Percentiles rank a stretch among this genome's conserved stretches.
Evolutionary conservation across 2,888 invertebrate species (phyloP).

Genomic region (Acleris literana): DNA sequence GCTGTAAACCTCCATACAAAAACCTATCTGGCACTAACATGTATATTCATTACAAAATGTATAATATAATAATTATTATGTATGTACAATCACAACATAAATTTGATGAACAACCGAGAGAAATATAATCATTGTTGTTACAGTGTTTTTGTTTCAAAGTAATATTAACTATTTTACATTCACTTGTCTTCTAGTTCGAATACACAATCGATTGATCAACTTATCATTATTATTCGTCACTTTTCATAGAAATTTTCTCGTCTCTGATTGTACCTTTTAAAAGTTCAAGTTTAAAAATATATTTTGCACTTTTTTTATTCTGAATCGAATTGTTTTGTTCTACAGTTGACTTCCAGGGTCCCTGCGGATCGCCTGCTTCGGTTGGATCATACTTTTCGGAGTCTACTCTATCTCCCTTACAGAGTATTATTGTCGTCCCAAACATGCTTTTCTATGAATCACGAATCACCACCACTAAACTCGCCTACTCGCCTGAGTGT

Average conservation of each 20-base stretch:
- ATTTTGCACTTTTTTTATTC: constrained; percentile 41
- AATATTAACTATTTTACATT: constrained; percentile 58
- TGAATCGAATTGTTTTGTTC: constrained; percentile 23
- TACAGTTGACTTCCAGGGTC: neutral
- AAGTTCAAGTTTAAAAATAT: constrained; percentile 39
- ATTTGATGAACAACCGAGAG: constrained; percentile 81
- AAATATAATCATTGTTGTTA: constrained; percentile 70
- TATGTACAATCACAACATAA: constrained; percentile 83
- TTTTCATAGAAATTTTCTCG: constrained; percentile 18
- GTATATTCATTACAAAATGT: constrained; percentile 82
- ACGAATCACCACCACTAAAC: constrained; percentile 23
- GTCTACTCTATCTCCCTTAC: constrained; percentile 55
- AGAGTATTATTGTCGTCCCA: constrained; percentile 67
- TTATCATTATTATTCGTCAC: neutral
- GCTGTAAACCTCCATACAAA: constrained; percentile 77
- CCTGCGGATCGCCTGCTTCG: neutral
- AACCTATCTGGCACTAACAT: constrained; percentile 82
- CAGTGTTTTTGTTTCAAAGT: constrained; percentile 52
- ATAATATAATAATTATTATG: constrained; percentile 74
- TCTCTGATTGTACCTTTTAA: constrained; percentile 35
- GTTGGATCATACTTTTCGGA: constrained; percentile 29
- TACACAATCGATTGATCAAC: constrained; percentile 14
- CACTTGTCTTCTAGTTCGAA: constrained; percentile 40
- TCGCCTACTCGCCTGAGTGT: constrained; percentile 42
- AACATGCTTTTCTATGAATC: constrained; percentile 45